These are phyloP conservation scores for Rhyacichthys aspro DNA, from an alignment of 2,797 vertebrate genomes.

Conservation along the genomic window DNA sequence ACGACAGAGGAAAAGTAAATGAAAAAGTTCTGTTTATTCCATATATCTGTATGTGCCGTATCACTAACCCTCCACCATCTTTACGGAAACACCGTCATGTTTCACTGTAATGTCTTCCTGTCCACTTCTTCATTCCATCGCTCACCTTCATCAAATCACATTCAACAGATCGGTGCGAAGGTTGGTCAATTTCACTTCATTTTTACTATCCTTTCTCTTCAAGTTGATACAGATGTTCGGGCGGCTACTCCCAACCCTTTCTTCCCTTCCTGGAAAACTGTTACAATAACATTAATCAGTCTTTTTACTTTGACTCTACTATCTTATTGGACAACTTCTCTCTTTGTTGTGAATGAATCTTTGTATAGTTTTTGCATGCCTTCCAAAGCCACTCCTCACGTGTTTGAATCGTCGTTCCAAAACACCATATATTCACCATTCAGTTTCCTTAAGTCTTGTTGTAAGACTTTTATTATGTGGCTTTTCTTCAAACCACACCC, in stretches of 20 bases:
- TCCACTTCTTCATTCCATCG: constrained; percentile 69
- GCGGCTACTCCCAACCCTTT: constrained; percentile 17
- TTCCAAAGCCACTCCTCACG: constrained; percentile 37
- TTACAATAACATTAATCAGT: constrained; percentile 31
- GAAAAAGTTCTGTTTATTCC: too few relatives aligned
- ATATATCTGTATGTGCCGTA: constrained; percentile 5
- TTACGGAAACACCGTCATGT: constrained; percentile 34
- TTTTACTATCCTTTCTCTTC: constrained; percentile 48
- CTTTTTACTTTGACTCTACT: constrained; percentile 1
- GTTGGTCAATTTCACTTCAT: constrained; percentile 81
- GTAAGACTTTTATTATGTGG: constrained; percentile 36
- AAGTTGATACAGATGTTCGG: constrained; percentile 23
- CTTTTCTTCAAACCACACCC: constrained; percentile 30
- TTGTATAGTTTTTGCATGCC: constrained; percentile 58
- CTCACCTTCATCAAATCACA: constrained; percentile 77
- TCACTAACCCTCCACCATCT: constrained; percentile 47
- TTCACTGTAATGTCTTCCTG: constrained; percentile 72
- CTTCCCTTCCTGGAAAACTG: constrained; percentile 6
- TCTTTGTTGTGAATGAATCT: constrained; percentile 61
- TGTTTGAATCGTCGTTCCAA: constrained; percentile 45
- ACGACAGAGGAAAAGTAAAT: too few relatives aligned
- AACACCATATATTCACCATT: constrained; percentile 30
- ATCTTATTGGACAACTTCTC: constrained; percentile 6
- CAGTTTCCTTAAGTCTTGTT: constrained; percentile 42
- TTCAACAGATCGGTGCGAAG: constrained; percentile 78